Evolutionary conservation across 2,113 vertebrate species (phyloP).

Genomic region (Poecile atricapillus): DNA sequence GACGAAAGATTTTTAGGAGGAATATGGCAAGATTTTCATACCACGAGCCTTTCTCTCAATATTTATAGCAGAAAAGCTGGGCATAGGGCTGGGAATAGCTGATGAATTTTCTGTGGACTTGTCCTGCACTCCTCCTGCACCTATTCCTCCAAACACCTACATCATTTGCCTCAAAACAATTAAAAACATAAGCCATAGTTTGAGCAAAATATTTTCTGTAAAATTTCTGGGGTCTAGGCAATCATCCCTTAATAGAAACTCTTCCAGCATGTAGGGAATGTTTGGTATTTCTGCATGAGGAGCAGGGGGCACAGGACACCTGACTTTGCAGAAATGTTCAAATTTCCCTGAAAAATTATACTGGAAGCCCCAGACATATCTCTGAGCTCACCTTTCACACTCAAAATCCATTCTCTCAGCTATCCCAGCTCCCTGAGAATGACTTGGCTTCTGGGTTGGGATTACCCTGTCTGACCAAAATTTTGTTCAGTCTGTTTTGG

Average conservation of each 20-base stretch:
- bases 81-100: background rate
- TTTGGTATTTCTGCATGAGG: background rate
- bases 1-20: background rate
- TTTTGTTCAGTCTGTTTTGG: background rate
- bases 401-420: background rate
- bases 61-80: background rate
- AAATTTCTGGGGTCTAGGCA: background rate
- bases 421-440: background rate
- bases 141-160: background rate
- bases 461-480: background rate
- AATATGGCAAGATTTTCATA: background rate
- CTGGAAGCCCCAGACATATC: background rate
- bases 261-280: background rate
- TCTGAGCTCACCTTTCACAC: background rate
- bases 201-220: background rate
- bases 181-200: background rate
- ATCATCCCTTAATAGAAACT: background rate
- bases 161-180: background rate
- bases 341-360: background rate
- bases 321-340: background rate
- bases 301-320: background rate
- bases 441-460: background rate
- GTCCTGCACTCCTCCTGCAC: background rate
- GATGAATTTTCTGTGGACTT: background rate
- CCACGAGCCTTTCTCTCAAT: background rate